Conservation (phyloP, 2,888 invertebrate species). For the Limnephilus lunatus region DNA sequence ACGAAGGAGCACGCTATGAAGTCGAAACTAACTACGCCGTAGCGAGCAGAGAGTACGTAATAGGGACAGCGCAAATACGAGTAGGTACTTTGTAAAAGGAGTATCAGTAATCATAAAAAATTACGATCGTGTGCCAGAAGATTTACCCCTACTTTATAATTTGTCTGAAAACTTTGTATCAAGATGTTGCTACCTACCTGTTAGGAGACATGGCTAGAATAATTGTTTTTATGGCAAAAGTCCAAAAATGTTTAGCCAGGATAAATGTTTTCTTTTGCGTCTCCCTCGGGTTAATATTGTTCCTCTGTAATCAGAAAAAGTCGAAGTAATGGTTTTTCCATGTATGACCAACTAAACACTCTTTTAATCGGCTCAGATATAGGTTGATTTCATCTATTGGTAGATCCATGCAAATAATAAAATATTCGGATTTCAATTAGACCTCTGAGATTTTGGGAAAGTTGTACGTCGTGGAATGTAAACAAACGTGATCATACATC, state of each 20-base stretch:
- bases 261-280: background rate
- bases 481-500: constrained; percentile 3
- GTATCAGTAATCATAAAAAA: background rate
- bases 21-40: background rate
- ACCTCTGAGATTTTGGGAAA: background rate
- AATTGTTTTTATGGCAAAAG: background rate
- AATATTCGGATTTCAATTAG: constrained; percentile 24
- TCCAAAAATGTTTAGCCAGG: background rate
- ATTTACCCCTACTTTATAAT: background rate
- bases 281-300: background rate
- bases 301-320: background rate
- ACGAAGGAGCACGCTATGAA: background rate
- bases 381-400: background rate
- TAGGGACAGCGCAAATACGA: background rate
- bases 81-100: background rate
- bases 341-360: background rate
- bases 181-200: background rate
- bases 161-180: background rate
- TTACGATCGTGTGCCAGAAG: background rate
- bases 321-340: background rate
- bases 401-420: background rate
- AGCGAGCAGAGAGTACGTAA: background rate
- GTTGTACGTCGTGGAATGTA: background rate
- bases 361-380: background rate
- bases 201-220: background rate